Evolutionary conservation across 2,797 vertebrate species (phyloP).

Genomic region (Notolabrus celidotus): DNA sequence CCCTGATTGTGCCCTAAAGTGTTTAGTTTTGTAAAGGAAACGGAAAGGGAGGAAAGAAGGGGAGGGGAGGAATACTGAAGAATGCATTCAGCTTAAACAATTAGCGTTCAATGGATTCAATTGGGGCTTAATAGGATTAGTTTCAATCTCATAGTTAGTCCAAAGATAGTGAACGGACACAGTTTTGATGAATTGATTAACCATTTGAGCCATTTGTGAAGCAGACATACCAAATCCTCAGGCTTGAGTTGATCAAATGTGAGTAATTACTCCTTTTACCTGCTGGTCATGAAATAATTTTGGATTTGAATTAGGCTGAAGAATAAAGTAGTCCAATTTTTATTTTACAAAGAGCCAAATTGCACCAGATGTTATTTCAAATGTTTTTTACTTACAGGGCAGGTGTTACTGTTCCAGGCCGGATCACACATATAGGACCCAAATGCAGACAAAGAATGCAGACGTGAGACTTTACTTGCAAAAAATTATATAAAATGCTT

Average conservation of each 20-base stretch:
- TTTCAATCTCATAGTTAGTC: constrained; percentile 20
- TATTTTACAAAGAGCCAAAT: no score
- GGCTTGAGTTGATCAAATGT: constrained; percentile 7
- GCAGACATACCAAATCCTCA: background rate
- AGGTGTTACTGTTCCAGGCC: no score
- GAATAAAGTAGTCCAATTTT: no score
- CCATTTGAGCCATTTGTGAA: constrained; percentile 1
- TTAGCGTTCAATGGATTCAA: constrained; percentile 47
- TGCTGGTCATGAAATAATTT: no score
- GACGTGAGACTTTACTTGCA: no score
- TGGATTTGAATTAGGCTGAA: no score
- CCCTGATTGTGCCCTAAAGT: constrained; percentile 58
- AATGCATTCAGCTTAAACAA: constrained; percentile 19
- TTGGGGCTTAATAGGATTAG: constrained; percentile 40
- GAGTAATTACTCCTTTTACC: background rate
- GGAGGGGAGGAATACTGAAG: constrained; percentile 2
- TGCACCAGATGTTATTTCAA: no score
- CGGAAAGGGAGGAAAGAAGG: constrained; percentile 22
- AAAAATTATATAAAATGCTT: no score
- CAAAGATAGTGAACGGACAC: constrained; percentile 2
- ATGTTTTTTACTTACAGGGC: no score
- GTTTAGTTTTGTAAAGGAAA: constrained; percentile 53
- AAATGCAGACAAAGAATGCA: no score
- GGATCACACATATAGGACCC: no score
- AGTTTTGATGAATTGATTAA: constrained; percentile 21